Evolutionary conservation across 2,888 invertebrate species (phyloP), one percentile per base, ranked within the genome.

Genomic region (Volucella inanis): DNA sequence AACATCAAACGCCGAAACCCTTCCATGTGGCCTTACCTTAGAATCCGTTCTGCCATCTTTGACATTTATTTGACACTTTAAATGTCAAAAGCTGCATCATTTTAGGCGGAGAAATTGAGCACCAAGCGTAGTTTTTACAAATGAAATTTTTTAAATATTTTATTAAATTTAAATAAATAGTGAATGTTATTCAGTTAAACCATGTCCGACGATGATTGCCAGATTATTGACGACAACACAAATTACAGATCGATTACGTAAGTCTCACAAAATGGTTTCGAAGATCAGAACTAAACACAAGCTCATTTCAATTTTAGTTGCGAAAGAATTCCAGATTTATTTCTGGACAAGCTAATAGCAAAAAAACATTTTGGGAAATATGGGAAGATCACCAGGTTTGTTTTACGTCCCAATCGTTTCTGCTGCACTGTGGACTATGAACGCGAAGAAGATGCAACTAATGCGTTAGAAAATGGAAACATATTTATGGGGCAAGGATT

Each of bases 381-480:
- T 92, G 97, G 97, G 0, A 93, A 93, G 50, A 94, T 96, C 2
- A 93, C 93, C 12, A 94, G 94, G 85, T 94, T 97, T 64, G 93
- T 94, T 47, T 92, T 96, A 67, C 94, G 94, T 64, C 94, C 94
- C 0, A 94, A 94, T 77, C 94, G 94, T 64, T 93, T 93, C 76
- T 93, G 93, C 87, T 96, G 96, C 87, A 94, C 94, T 0, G 93
- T 97, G 9, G 95, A 95, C 88, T 97, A 96, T 92, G 93, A 94
- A 50, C 94, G 92, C 47, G 93, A 94, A 65, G 93, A 92, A 38
- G 93, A 94, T 61, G 94, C 94, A 0, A 93, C 93, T 65, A 91
- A 92, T 41, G 96, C 95, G 0, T 92, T 94, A 18, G 91, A 93
- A 2, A 94, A 94, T 88, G 94, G 94, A 31, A 94, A 94, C 0